Percentiles rank a stretch among this genome's conserved stretches.
These are phyloP conservation scores for Ctena decussata DNA, from an alignment of 2,888 invertebrate species.

Conservation along the genomic window DNA sequence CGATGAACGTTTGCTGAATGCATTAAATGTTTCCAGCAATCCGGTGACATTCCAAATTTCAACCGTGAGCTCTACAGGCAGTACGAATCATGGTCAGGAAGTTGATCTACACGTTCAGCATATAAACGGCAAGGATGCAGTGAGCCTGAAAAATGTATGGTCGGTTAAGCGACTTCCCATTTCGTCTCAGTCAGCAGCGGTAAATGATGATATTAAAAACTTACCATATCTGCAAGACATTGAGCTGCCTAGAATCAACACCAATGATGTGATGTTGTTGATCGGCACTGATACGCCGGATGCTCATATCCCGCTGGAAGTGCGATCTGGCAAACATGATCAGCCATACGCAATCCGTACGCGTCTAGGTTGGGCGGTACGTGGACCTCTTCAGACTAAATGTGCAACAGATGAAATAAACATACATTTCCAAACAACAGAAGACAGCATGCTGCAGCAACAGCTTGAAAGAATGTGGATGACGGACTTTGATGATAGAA, in stretches of 20 bases:
- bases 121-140: neutral
- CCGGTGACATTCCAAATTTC: conserved; percentile 13
- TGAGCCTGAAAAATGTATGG: conserved; percentile 5
- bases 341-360: conserved; percentile 22
- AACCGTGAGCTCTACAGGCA: neutral
- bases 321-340: neutral
- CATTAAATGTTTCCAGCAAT: conserved; percentile 1
- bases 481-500: conserved; percentile 12
- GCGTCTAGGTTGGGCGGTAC: conserved; percentile 18
- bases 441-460: conserved; percentile 2
- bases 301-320: conserved; percentile 20
- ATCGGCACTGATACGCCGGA: conserved; percentile 18
- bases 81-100: neutral
- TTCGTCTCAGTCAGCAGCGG: conserved; percentile 16
- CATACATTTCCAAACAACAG: neutral
- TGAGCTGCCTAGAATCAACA: neutral
- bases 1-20: conserved; percentile 9
- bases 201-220: neutral
- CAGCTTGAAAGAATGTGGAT: conserved; percentile 26
- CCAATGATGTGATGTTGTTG: conserved; percentile 7
- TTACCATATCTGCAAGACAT: conserved; percentile 14
- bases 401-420: neutral
- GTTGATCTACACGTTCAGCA: neutral
- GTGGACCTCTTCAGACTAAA: neutral
- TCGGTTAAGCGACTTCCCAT: conserved; percentile 29